phyloP scores from a whole-genome alignment of 2,113 vertebrate genomes.

The Pterocles burchelli region DNA sequence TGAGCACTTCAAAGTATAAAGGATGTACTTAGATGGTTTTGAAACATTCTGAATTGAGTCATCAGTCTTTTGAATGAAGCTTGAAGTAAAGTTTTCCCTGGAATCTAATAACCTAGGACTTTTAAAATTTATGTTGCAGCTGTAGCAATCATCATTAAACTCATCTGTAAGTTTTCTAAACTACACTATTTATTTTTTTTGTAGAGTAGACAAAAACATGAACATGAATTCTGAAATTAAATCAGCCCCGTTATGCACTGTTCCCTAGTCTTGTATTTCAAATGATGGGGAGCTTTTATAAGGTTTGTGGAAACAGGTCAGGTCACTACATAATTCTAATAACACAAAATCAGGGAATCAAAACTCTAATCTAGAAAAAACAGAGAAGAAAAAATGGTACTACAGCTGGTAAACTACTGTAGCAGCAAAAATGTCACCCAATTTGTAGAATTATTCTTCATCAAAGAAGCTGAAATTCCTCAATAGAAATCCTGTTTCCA shows the following conservation, averaged over 20 bases:
- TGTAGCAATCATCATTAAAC: conserved; percentile 5
- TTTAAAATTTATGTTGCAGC: conserved; percentile 1
- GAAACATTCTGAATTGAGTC: conserved; percentile 27
- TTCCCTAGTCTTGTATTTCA: not conserved
- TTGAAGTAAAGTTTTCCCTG: not conserved
- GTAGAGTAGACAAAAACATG: conserved; percentile 6
- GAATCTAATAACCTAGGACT: not conserved
- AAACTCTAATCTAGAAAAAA: not conserved
- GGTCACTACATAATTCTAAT: not conserved
- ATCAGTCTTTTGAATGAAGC: conserved; percentile 31
- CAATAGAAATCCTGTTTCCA: not conserved
- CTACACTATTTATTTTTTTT: not conserved
- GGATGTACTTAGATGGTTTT: not conserved
- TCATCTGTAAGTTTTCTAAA: not conserved
- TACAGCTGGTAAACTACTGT: not conserved
- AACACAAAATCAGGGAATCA: not conserved
- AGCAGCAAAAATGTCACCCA: not conserved
- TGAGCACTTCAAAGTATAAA: not conserved
- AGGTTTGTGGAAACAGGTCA: not conserved
- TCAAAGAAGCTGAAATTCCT: not conserved
- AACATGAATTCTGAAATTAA: not conserved
- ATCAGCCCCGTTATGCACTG: not conserved
- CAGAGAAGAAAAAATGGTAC: not conserved
- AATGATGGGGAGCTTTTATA: not conserved
- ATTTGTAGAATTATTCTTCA: not conserved